Evolutionary conservation across 2,888 invertebrate species (phyloP).

Genomic region (Tryphoninae sp.): DNA sequence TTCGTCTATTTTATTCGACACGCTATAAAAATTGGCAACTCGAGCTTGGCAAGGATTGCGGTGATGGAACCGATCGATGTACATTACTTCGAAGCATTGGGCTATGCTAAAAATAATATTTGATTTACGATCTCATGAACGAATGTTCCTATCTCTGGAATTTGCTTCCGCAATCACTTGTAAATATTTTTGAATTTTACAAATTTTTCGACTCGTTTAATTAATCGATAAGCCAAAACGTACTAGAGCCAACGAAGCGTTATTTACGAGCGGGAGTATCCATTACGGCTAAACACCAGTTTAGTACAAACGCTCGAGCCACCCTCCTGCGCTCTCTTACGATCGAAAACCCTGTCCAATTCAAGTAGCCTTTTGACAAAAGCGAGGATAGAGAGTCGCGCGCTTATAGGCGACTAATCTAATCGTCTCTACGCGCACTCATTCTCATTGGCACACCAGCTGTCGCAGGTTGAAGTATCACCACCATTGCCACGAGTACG

Average conservation of each 20-base stretch:
- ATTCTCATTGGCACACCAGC: slow-evolving; percentile 58
- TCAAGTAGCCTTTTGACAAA: slow-evolving; percentile 57
- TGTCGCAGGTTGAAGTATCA: slow-evolving; percentile 61
- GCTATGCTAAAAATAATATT: slow-evolving; percentile 25
- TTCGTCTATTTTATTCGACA: slow-evolving; percentile 24
- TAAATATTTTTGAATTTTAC: background rate
- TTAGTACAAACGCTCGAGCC: slow-evolving; percentile 34
- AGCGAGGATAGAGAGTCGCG: slow-evolving; percentile 38
- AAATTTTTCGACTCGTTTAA: background rate
- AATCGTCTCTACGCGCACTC: slow-evolving; percentile 53
- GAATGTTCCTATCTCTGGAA: slow-evolving; percentile 5
- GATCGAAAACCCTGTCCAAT: slow-evolving; percentile 40
- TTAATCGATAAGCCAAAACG: background rate
- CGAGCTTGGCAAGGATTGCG: slow-evolving; percentile 30
- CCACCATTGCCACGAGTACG: background rate
- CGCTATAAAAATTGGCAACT: slow-evolving; percentile 40
- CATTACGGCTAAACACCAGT: slow-evolving; percentile 29
- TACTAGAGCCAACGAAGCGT: slow-evolving; percentile 1
- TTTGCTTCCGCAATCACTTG: background rate
- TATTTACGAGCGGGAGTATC: slow-evolving; percentile 22
- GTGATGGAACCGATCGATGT: slow-evolving; percentile 25
- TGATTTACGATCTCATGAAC: slow-evolving; percentile 18
- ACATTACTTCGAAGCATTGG: slow-evolving; percentile 10
- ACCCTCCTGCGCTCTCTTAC: background rate
- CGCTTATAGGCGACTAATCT: slow-evolving; percentile 57